Evolutionary conservation across 92 coral and sea anemone species (phyloP).

Genomic region (Phenganax subtilis): DNA sequence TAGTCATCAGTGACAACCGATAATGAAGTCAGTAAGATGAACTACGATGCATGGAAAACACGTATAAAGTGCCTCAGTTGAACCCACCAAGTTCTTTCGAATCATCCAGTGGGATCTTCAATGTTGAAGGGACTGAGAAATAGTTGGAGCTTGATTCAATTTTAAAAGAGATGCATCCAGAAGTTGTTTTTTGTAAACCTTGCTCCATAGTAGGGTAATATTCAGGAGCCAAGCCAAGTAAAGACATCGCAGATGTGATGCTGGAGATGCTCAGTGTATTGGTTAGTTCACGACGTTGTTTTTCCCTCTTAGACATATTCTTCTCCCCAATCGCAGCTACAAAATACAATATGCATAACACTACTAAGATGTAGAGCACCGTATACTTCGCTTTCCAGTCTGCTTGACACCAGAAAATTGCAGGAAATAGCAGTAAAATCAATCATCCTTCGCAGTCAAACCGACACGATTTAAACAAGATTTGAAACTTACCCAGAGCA

Average conservation of each 20-base stretch:
- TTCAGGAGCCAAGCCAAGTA: conserved; percentile 74
- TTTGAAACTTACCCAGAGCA: conserved; percentile 68
- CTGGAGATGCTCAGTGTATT: conserved; percentile 81
- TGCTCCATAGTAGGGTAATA: conserved; percentile 57
- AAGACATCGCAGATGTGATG: conserved; percentile 79
- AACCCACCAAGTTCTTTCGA: conserved; percentile 43
- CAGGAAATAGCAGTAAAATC: no score
- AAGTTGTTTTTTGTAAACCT: conserved; percentile 48
- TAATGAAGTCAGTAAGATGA: no score
- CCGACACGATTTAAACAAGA: background rate
- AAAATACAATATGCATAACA: background rate
- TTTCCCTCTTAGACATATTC: conserved; percentile 86
- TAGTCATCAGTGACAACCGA: no score
- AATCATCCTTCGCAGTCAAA: background rate
- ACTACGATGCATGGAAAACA: background rate
- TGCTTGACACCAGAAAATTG: no score
- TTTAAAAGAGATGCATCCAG: conserved; percentile 57
- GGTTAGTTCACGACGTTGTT: conserved; percentile 79
- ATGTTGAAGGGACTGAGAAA: conserved; percentile 64
- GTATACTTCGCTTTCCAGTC: no score
- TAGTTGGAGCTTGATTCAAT: conserved; percentile 83
- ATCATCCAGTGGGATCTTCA: conserved; percentile 55
- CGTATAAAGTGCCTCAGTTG: background rate
- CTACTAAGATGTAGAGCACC: background rate
- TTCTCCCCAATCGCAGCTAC: conserved; percentile 88